These are phyloP conservation scores for Sebastes oblongus DNA, from an alignment of 2,797 vertebrate species.

Conservation along the genomic window DNA sequence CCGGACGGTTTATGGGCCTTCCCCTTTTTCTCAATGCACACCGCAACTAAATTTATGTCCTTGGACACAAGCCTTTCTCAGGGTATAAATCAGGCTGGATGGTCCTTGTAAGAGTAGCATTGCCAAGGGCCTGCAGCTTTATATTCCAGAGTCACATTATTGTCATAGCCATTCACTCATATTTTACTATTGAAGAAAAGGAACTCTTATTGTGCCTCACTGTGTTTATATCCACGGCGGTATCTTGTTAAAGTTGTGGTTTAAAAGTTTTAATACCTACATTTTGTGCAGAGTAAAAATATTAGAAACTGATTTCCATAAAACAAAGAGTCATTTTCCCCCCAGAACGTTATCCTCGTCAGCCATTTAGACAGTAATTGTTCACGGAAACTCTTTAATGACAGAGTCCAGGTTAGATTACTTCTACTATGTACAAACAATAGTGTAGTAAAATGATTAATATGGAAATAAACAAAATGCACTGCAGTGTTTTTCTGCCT, in stretches of 20 bases:
- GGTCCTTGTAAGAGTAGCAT: conserved; percentile 59
- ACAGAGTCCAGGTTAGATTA: neutral
- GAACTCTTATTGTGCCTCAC: neutral
- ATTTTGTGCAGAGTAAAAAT: neutral
- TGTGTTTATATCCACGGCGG: neutral
- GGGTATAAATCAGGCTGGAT: conserved; percentile 78
- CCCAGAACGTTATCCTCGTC: neutral
- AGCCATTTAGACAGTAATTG: neutral
- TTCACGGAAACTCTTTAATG: neutral
- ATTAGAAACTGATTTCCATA: neutral
- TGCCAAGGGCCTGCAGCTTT: conserved; percentile 59
- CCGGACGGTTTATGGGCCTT: conserved; percentile 70
- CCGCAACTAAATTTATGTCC: conserved; percentile 76
- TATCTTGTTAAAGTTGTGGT: neutral
- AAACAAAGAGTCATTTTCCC: neutral
- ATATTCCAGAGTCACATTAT: conserved; percentile 51
- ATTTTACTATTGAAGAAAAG: conserved; percentile 41
- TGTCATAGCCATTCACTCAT: conserved; percentile 52
- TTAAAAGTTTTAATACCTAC: neutral
- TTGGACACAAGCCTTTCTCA: conserved; percentile 76
- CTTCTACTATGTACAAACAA: neutral
- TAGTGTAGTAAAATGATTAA: neutral
- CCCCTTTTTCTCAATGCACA: conserved; percentile 61
- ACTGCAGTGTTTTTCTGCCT: neutral
- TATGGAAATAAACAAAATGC: neutral